Evolutionary conservation across 2,888 invertebrate genomes (phyloP).

Genomic region (Tetragonula carbonaria): DNA sequence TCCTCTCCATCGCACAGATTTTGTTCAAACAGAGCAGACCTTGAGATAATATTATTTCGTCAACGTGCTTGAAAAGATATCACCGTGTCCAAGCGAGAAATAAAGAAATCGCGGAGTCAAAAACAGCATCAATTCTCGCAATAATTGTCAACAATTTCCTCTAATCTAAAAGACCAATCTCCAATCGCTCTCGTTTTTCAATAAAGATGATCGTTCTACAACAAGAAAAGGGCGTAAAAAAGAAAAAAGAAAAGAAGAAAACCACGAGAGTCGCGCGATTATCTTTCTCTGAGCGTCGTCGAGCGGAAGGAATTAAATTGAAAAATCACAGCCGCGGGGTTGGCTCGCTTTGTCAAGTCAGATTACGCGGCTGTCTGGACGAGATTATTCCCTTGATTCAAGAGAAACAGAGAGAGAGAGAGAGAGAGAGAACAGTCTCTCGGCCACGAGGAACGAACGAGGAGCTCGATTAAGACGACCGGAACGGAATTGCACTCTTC

Average conservation of each 20-base stretch:
- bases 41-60: too few relatives aligned
- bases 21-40: too few relatives aligned
- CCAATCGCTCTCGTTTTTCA: background rate
- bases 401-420: background rate
- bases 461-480: conserved; percentile 57
- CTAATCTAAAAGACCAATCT: too few relatives aligned
- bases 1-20: too few relatives aligned
- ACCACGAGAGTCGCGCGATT: background rate
- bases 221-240: background rate
- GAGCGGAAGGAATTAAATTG: conserved; percentile 54
- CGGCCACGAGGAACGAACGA: conserved; percentile 5
- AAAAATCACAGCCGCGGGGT: conserved; percentile 44
- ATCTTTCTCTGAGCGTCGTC: background rate
- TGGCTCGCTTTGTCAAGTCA: conserved; percentile 57
- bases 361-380: conserved; percentile 45
- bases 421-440: background rate
- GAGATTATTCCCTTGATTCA: conserved; percentile 46
- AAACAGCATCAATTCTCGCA: too few relatives aligned
- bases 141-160: too few relatives aligned
- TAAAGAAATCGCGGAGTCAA: too few relatives aligned
- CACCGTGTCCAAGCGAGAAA: too few relatives aligned
- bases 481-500: conserved; percentile 54
- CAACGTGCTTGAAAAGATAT: too few relatives aligned
- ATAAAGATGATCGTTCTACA: background rate
- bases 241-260: background rate